Evolutionary conservation across 2,888 invertebrate genomes (phyloP), one percentile per base, ranked within the genome.

Genomic region (Drosophila recens): DNA sequence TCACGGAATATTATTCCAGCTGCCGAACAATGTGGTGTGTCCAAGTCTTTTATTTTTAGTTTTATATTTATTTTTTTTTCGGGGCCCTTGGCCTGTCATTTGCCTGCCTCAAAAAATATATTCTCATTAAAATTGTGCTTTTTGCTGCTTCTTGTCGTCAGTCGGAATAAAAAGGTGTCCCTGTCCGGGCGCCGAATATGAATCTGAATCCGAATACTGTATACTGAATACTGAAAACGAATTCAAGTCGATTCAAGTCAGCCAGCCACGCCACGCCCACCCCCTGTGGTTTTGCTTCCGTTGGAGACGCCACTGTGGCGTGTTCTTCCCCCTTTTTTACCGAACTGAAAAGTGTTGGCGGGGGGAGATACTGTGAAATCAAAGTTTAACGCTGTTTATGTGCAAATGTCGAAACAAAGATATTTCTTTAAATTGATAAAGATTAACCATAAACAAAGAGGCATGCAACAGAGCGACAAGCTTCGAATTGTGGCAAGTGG

Each of bases 261-360:
- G 23, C 17, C 40, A 53, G 42, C 20, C 34, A 33, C 30, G 20
- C 89, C 86, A 86, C 90, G 89, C 86, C 86, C 88, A 82, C 89
- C 89, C 78, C 89, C 89, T 69, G 89, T 85, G 90, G 89, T 72
- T 89, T 90, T 89, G 90, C 90, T 89, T 89, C 89, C 89, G 89
- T 90, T 89, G 85, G 75, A 82, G 77, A 90, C 86, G 86, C 86
- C 86, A 86, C 90, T 89, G 80, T 82, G 86, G 83, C 86, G 86
- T 82, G 68, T 62, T 65, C 57, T 51, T 49, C 43, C n/a, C 27
- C 52, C 23, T 23, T 11, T 36, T 30, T n/a, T 3, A 34, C 36
- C 49, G 36, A 17, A 1, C 15, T 20, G 17, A 5, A 23, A 5
- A 4, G 11, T 4, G 17, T 1, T 11, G 40, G 43, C 23, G 27